These are phyloP conservation scores for Eretmochelys imbricata DNA, from an alignment of 2,113 vertebrate genomes.

Conservation along the genomic window DNA sequence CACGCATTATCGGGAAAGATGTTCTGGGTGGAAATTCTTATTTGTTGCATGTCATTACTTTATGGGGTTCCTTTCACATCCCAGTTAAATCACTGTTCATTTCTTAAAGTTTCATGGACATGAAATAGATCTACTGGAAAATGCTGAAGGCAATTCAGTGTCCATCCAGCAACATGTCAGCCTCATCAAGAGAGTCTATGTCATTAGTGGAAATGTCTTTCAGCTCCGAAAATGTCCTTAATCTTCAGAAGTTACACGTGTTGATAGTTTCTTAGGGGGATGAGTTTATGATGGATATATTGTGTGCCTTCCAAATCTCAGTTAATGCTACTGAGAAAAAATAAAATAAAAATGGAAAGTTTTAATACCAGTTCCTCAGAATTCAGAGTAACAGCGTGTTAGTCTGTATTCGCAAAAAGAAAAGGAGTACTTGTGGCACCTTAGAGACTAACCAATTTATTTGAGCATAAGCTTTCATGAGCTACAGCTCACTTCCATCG, in stretches of 20 bases:
- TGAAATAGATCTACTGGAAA: conserved; percentile 5
- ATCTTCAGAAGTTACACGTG: not conserved
- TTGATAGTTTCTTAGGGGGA: not conserved
- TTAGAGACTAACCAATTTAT: too few species aligned
- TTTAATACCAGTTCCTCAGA: not conserved
- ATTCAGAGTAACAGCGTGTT: not conserved
- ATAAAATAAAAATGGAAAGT: not conserved
- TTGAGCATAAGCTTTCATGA: too few species aligned
- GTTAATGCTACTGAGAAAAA: not conserved
- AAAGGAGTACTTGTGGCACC: too few species aligned
- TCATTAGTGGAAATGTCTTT: not conserved
- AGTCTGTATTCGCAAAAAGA: too few species aligned
- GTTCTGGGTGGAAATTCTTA: fast-evolving
- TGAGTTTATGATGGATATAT: not conserved
- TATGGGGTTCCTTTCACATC: not conserved
- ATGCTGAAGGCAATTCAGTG: not conserved
- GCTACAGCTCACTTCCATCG: too few species aligned
- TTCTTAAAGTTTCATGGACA: not conserved
- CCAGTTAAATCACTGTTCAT: not conserved
- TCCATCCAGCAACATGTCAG: not conserved
- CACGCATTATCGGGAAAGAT: fast-evolving
- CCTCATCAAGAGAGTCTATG: not conserved
- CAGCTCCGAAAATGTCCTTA: not conserved
- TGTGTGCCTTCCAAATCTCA: not conserved
- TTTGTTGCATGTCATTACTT: not conserved